Evolutionary conservation across 2,113 vertebrate species (phyloP).

Genomic region (Coracopsis vasa): DNA sequence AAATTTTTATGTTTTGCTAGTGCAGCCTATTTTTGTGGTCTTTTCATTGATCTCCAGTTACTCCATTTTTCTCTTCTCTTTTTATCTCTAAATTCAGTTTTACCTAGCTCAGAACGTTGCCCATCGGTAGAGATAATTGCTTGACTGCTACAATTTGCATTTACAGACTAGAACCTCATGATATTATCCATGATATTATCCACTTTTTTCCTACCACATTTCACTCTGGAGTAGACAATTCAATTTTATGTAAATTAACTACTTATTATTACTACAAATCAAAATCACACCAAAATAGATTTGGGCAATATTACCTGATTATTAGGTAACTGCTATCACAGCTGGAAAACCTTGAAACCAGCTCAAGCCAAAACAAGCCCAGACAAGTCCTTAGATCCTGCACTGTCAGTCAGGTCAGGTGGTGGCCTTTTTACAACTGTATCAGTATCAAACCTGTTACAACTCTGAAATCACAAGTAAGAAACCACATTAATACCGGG

Average conservation of each 20-base stretch:
- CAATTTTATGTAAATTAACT: neutral
- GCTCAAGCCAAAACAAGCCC: neutral
- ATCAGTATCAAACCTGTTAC: neutral
- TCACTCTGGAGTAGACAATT: neutral
- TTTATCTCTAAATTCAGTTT: neutral
- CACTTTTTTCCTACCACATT: neutral
- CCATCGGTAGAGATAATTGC: rapidly evolving
- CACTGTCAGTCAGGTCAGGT: neutral
- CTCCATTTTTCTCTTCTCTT: neutral
- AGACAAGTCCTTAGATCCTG: neutral
- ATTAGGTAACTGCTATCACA: neutral
- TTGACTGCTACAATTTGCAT: neutral
- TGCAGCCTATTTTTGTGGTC: neutral
- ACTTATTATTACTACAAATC: neutral
- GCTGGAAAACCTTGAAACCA: neutral
- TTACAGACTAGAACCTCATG: neutral
- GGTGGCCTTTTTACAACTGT: neutral
- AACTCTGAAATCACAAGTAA: neutral
- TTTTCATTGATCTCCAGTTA: neutral
- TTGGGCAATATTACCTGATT: neutral
- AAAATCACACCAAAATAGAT: neutral
- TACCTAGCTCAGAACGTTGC: neutral
- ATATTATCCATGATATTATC: neutral
- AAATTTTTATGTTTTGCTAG: neutral
- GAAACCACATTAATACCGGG: neutral